Conservation (phyloP, 2,113 vertebrate species). For the Gymnocephalus cernua region DNA sequence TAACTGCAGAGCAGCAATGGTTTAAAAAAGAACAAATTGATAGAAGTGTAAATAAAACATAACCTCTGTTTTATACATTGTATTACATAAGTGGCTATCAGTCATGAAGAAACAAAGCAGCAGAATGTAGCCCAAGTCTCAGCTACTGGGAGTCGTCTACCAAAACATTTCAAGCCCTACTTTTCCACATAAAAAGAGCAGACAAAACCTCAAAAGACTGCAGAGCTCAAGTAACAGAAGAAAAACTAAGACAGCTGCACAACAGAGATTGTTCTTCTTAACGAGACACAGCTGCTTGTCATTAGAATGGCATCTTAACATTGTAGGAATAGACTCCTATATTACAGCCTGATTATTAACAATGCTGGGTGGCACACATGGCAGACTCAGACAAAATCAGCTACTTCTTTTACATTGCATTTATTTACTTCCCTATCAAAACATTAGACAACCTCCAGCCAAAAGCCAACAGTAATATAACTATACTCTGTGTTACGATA, state of each 20-base stretch:
- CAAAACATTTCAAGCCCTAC: slow-evolving; percentile 43
- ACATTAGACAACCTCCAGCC: background rate
- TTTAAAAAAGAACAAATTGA: slow-evolving; percentile 26
- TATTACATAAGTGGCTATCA: slow-evolving; percentile 54
- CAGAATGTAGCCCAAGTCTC: slow-evolving; percentile 21
- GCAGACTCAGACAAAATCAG: background rate
- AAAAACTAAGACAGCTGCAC: slow-evolving; percentile 17
- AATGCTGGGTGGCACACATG: background rate
- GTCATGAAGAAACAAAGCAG: slow-evolving; percentile 42
- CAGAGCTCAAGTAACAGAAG: slow-evolving; percentile 1
- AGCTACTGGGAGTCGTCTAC: slow-evolving; percentile 24
- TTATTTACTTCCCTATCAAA: slow-evolving; percentile 3
- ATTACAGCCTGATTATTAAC: background rate
- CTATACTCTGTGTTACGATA: background rate
- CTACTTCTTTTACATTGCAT: background rate
- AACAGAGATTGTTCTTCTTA: slow-evolving; percentile 17
- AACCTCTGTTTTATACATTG: slow-evolving; percentile 56
- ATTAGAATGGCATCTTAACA: slow-evolving; percentile 3
- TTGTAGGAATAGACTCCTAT: background rate
- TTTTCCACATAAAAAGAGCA: slow-evolving; percentile 50
- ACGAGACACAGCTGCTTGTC: slow-evolving; percentile 2
- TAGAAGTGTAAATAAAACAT: slow-evolving; percentile 67
- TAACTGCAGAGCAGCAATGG: background rate
- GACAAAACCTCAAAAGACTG: slow-evolving; percentile 29
- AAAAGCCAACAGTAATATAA: background rate